Evolutionary conservation across 2,888 invertebrate genomes (phyloP), one percentile per base, ranked within the genome.

Genomic region (Nematopogon swammerdamellus): DNA sequence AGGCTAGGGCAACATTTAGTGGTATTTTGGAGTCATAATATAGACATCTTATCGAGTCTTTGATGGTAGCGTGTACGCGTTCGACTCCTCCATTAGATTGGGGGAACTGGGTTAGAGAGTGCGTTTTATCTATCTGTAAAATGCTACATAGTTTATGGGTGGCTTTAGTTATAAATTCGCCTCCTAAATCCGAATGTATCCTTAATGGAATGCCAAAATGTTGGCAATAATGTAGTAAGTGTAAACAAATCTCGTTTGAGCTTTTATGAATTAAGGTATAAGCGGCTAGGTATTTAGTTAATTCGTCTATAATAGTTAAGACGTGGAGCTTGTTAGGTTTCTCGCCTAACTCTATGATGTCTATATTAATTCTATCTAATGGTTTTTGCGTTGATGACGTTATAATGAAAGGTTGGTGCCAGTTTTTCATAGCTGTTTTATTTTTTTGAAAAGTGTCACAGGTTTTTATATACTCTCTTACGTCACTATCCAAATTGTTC

Each of bases 401-500:
- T 18, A 49, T 49, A 19, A 49, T 18, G 19, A 36, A 49, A 10
- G 49, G 49, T 42, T 49, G 46, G 18, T 44, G 17, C 49, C 46
- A 49, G 11, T 49, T 49, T 11, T 45, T 18, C 8, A 30, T 18
- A 45, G 52, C 49, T 20, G 51, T 55, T 46, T 55, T 54, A 14
- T 45, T 48, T 17, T 18, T 19, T 52, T 54, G 50, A 44, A 51
- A 54, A 10, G 43, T 20, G 14, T 42, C 25, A 17, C 53, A 54
- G 20, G 51, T 47, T 45, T 42, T 46, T 10, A 53, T 51, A 44
- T 51, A 54, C 10, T 49, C 48, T 20, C 46, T 20, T 3, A 54
- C 54, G 10, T 54, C 52, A 8, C 36, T 45, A 48, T 46, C 54
- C 48, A 54, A 51, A 17, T 44, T 49, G 6, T 48, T 29, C 55